Evolutionary conservation across 2,888 invertebrate species (phyloP), one percentile per base, ranked within the genome.

Genomic region (Hydraecia micacea): DNA sequence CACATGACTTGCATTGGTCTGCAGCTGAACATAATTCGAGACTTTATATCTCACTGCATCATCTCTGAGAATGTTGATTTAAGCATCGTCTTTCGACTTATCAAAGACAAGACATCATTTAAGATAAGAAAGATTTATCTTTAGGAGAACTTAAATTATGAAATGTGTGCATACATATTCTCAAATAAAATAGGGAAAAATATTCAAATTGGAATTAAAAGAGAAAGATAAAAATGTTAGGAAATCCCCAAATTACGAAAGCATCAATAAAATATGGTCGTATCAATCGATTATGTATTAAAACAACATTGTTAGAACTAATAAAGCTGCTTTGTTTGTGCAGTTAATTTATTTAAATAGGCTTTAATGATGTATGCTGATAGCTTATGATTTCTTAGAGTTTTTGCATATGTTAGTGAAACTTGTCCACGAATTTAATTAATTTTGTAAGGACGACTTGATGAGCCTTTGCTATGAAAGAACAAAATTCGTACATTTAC

Each of bases 201-300:
- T 65, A 66, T 32, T 15, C 63, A 36, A 62, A 55, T 77, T 18
- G 1, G 13, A 62, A 75, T 76, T 66, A 49, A 63, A 55, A 70
- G 39, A 52, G 63, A 63, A 70, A 55, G 67, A 65, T 75, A 69
- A 69, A 62, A 75, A 81, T 52, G 13, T 60, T 73, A 62, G 89
- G 86, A 85, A 90, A 86, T 87, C 60, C 87, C 88, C 81, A 84
- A 82, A 86, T 78, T 73, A 78, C 67, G 65, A 88, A 88, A 85
- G 62, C 72, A 70, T 63, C 65, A 66, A 81, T 71, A 85, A 81
- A 81, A 86, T 88, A 83, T 88, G 87, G 86, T 89, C 86, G 87
- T 76, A 60, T 75, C 18, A 77, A 71, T 77, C 46, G 76, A 84
- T 87, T 79, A 85, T 74, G 68, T 77, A 80, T 81, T 60, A 75